Conservation (phyloP, 2,113 vertebrate genomes). For the Bujurquina vittata region DNA sequence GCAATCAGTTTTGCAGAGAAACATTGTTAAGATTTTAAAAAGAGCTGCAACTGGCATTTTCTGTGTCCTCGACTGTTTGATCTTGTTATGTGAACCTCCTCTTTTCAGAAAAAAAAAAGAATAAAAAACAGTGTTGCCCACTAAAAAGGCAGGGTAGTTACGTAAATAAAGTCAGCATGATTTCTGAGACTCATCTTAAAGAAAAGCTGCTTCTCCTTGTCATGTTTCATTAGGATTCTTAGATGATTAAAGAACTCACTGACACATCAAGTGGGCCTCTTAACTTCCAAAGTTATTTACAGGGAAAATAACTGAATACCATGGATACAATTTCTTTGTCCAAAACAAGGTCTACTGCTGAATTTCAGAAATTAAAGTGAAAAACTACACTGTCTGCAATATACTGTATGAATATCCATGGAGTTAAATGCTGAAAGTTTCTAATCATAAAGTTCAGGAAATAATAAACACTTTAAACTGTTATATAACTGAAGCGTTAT, state of each 20-base stretch:
- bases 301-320: not conserved
- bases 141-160: conserved; percentile 14
- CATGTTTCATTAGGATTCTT: conserved; percentile 45
- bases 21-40: not conserved
- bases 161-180: conserved; percentile 28
- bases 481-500: not conserved
- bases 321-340: not conserved
- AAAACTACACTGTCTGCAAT: not conserved
- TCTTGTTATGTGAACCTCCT: conserved; percentile 31
- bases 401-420: not conserved
- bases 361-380: not conserved
- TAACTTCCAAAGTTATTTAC: conserved; percentile 19
- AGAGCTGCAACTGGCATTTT: conserved; percentile 21
- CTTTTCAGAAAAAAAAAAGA: not conserved
- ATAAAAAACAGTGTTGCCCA: conserved; percentile 4
- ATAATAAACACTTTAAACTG: not conserved
- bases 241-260: conserved; percentile 35
- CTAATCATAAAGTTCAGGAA: not conserved
- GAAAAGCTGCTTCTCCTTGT: conserved; percentile 33
- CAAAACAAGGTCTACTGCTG: not conserved
- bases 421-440: not conserved
- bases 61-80: conserved; percentile 18
- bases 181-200: conserved; percentile 35
- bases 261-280: conserved; percentile 40
- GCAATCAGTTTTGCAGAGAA: conserved; percentile 9